phyloP scores from a whole-genome alignment of 2,797 vertebrate genomes.

The Apodemus agrarius region DNA sequence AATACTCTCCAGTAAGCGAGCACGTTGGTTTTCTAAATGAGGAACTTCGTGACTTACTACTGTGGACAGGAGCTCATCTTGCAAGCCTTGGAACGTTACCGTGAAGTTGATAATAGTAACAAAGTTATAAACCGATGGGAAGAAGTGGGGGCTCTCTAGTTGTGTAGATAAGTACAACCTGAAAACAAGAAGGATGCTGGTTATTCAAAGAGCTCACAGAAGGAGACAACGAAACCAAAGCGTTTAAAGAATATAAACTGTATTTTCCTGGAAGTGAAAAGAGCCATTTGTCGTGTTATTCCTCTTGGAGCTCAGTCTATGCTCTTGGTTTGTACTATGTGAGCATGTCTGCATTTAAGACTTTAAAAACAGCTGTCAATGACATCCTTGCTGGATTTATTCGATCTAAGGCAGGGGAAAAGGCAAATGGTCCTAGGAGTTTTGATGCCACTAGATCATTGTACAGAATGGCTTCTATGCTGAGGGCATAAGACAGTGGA shows the following conservation, averaged over 20 bases:
- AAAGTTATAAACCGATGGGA: constrained; percentile 80
- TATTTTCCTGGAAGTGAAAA: background rate
- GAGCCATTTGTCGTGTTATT: constrained; percentile 10
- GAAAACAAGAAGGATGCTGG: constrained; percentile 4
- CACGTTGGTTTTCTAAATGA: constrained; percentile 81
- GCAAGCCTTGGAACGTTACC: constrained; percentile 83
- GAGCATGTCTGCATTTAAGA: background rate
- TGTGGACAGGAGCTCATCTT: constrained; percentile 85
- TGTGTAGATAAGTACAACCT: constrained; percentile 85
- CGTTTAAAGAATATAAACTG: background rate
- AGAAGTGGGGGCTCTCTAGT: constrained; percentile 81
- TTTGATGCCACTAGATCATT: background rate
- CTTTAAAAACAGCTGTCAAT: background rate
- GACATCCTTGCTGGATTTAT: background rate
- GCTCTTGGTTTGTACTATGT: background rate
- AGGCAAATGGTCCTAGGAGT: background rate
- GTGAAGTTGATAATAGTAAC: constrained; percentile 86
- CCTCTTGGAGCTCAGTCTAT: background rate
- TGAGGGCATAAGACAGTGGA: background rate
- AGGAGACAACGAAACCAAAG: background rate
- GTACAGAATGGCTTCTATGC: background rate
- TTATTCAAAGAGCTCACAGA: background rate
- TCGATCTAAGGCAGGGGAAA: background rate
- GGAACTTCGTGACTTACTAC: constrained; percentile 82
- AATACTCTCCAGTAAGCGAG: constrained; percentile 81